phyloP scores from a whole-genome alignment of 2,113 vertebrate genomes.

The Notarius lentiginosus region DNA sequence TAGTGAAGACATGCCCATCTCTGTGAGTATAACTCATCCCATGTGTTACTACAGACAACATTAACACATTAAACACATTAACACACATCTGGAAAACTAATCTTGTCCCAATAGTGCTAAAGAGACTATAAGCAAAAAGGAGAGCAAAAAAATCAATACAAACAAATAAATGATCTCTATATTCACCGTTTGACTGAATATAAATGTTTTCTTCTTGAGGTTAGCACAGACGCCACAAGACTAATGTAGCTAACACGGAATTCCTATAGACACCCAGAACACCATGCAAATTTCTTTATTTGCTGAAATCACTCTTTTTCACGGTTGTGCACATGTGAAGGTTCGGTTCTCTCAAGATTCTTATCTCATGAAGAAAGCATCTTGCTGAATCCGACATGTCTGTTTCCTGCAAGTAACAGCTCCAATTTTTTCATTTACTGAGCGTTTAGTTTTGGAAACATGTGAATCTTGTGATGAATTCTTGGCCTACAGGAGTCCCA shows the following conservation, averaged over 20 bases:
- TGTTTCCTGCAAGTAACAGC: not conserved
- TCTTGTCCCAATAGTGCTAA: not conserved
- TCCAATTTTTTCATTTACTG: not conserved
- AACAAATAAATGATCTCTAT: not conserved
- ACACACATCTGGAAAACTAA: not conserved
- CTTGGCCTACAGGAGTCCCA: not conserved
- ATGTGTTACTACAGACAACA: not conserved
- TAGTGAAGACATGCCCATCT: not conserved
- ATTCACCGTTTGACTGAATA: not conserved
- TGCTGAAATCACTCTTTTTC: not conserved
- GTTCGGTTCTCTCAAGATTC: not conserved
- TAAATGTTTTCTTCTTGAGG: not conserved
- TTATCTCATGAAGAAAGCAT: not conserved
- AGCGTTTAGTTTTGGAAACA: not conserved
- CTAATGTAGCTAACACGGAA: not conserved
- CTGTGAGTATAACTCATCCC: not conserved
- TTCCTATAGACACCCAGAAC: not conserved
- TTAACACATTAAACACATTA: not conserved
- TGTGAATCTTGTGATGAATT: not conserved
- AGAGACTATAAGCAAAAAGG: not conserved
- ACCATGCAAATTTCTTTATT: not conserved
- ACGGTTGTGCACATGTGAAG: not conserved
- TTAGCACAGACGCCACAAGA: not conserved
- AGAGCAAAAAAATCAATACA: not conserved
- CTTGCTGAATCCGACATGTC: not conserved